These are phyloP conservation scores for Siniperca obscura DNA, from an alignment of 2,797 vertebrate genomes.

Conservation along the genomic window DNA sequence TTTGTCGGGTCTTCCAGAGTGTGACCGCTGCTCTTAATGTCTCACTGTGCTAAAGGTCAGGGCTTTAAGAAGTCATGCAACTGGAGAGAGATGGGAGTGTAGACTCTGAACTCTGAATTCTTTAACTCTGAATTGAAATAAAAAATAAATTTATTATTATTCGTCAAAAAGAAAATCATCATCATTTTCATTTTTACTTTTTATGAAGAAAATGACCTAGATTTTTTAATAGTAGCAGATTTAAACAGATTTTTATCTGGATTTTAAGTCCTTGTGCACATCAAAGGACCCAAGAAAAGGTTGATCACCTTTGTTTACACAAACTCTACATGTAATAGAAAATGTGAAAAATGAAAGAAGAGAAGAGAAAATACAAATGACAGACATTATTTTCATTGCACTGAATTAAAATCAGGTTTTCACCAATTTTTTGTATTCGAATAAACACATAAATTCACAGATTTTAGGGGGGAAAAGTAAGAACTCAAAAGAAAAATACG, in stretches of 20 bases:
- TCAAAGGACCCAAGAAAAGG: background rate
- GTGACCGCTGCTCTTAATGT: slow-evolving; percentile 65
- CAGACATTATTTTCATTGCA: background rate
- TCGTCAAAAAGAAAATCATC: background rate
- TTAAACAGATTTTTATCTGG: background rate
- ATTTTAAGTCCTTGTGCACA: background rate
- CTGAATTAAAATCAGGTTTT: background rate
- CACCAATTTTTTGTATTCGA: background rate
- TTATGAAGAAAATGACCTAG: background rate
- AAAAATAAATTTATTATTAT: slow-evolving; percentile 18
- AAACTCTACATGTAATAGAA: background rate
- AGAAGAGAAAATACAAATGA: background rate
- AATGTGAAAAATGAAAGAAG: background rate
- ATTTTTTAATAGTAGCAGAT: background rate
- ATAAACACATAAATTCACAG: background rate
- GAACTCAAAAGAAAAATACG: background rate
- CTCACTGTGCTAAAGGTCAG: slow-evolving; percentile 69
- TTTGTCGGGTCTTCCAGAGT: slow-evolving; percentile 67
- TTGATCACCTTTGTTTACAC: background rate
- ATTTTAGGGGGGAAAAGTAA: background rate
- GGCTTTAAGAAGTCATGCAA: slow-evolving; percentile 41
- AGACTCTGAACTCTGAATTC: slow-evolving; percentile 24
- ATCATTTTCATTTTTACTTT: background rate
- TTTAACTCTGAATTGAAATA: slow-evolving; percentile 25
- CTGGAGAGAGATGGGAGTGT: slow-evolving; percentile 15